Percentiles rank a stretch among this genome's conserved stretches.
phyloP scores from a whole-genome alignment of 1,140 invertebrate species.

The Cydia strobilella region DNA sequence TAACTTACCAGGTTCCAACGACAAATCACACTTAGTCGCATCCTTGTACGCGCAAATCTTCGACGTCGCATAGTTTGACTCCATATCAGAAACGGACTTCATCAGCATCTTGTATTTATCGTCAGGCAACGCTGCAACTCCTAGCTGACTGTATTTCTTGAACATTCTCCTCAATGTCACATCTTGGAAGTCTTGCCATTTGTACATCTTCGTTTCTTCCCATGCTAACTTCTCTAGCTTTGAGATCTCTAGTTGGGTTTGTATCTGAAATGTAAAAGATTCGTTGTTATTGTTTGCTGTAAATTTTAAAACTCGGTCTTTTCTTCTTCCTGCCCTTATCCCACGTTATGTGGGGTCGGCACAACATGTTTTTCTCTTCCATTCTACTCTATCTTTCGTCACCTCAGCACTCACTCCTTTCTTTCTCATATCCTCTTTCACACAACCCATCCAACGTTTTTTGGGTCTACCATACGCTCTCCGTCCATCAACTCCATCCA shows the following conservation, averaged over 20 bases:
- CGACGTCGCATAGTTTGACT: slow-evolving; percentile 88
- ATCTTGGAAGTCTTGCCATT: slow-evolving; percentile 83
- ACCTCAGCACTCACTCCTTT: no score
- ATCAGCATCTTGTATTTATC: slow-evolving; percentile 83
- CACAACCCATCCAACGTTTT: no score
- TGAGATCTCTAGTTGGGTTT: slow-evolving; percentile 71
- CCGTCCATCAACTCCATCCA: no score
- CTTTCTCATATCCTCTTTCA: no score
- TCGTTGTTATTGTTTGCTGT: no score
- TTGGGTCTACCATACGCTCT: no score
- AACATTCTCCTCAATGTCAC: slow-evolving; percentile 84
- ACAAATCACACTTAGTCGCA: slow-evolving; percentile 84
- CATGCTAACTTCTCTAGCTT: slow-evolving; percentile 77
- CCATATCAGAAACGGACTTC: slow-evolving; percentile 86
- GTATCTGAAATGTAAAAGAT: slow-evolving; percentile 60
- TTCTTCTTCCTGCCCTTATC: no score
- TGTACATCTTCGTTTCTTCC: slow-evolving; percentile 82
- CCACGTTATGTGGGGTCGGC: no score
- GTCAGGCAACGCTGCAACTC: slow-evolving; percentile 85
- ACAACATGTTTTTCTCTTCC: no score
- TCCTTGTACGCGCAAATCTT: slow-evolving; percentile 89
- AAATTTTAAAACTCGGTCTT: no score
- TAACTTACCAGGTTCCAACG: slow-evolving; percentile 86
- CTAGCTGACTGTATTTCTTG: slow-evolving; percentile 84
- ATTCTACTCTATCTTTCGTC: no score